A percentile compares a stretch with the other conserved stretches of the same genome.
Evolutionary conservation across 2,797 vertebrate species (phyloP).

Genomic region (Macrochelys suwanniensis): DNA sequence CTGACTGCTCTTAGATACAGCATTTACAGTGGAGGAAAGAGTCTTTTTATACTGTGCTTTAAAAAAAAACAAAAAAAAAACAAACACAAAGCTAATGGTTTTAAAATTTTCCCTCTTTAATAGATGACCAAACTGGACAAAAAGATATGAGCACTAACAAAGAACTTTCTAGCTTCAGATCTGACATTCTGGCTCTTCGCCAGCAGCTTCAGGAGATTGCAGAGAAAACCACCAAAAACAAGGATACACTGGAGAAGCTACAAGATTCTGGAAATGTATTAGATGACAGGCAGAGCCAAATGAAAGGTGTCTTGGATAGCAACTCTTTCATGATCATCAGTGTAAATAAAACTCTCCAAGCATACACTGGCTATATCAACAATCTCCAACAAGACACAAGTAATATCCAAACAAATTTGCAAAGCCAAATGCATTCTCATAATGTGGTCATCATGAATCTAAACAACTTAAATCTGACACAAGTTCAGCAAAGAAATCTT

Average conservation of each 20-base stretch:
- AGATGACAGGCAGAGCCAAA: slow-evolving; percentile 88
- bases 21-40: neutral
- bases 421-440: slow-evolving; percentile 89
- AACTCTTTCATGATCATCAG: slow-evolving; percentile 89
- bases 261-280: slow-evolving; percentile 87
- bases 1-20: neutral
- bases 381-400: slow-evolving; percentile 90
- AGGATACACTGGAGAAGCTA: slow-evolving; percentile 90
- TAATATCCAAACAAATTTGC: slow-evolving; percentile 90
- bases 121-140: slow-evolving; percentile 92
- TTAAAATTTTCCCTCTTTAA: slow-evolving; percentile 23
- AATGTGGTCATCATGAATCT: slow-evolving; percentile 88
- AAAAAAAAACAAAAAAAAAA: neutral
- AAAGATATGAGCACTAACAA: slow-evolving; percentile 92
- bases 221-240: slow-evolving; percentile 90
- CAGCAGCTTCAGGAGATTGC: slow-evolving; percentile 91
- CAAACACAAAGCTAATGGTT: neutral
- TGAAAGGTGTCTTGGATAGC: slow-evolving; percentile 88
- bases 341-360: slow-evolving; percentile 92
- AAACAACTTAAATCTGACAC: slow-evolving; percentile 93
- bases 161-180: slow-evolving; percentile 93
- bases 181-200: slow-evolving; percentile 90
- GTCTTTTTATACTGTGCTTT: neutral
- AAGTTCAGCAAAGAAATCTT: slow-evolving; percentile 91
- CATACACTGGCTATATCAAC: slow-evolving; percentile 87